Percentiles rank a stretch among this genome's conserved stretches.
phyloP scores from a whole-genome alignment of 2,797 vertebrate genomes.

The Ctenochaetus hawaiiensis region DNA sequence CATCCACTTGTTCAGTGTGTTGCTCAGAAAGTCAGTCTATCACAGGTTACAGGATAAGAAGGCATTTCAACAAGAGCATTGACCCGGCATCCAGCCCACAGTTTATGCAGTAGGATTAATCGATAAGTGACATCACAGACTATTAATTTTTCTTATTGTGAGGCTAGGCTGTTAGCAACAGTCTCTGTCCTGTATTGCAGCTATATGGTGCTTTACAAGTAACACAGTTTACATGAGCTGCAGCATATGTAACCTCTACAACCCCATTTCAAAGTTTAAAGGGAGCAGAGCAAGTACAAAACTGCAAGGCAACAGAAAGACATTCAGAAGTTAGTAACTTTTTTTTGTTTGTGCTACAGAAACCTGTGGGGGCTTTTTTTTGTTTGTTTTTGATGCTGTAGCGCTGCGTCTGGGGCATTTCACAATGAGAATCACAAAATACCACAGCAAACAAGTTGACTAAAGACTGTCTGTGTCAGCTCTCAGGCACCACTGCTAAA shows the following conservation, averaged over 20 bases:
- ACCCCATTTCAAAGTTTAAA: conserved; percentile 70
- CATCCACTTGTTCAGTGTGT: conserved; percentile 27
- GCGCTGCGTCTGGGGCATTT: conserved; percentile 61
- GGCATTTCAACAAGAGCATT: conserved; percentile 47
- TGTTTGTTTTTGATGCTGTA: conserved; percentile 32
- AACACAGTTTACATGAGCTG: conserved; percentile 64
- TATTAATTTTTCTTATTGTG: conserved; percentile 63
- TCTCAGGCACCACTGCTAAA: conserved; percentile 68
- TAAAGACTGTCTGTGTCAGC: conserved; percentile 55
- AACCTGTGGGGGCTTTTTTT: conserved; percentile 3
- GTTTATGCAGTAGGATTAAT: conserved; percentile 65
- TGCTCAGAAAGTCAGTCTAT: conserved; percentile 55
- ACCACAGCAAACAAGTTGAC: conserved; percentile 64
- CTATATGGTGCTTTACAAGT: conserved; percentile 71
- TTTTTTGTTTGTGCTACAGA: conserved; percentile 71
- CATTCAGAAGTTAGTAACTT: conserved; percentile 71
- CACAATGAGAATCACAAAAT: conserved; percentile 70
- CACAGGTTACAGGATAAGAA: conserved; percentile 59
- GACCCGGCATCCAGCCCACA: conserved; percentile 50
- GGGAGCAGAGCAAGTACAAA: conserved; percentile 74
- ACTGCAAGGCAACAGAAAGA: conserved; percentile 79
- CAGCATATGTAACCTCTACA: conserved; percentile 56
- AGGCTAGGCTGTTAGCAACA: conserved; percentile 80
- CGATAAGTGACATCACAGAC: conserved; percentile 66
- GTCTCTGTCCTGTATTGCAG: conserved; percentile 83